Conservation (phyloP, 1,140 invertebrate species). For the Lasioglossum baleicum region DNA sequence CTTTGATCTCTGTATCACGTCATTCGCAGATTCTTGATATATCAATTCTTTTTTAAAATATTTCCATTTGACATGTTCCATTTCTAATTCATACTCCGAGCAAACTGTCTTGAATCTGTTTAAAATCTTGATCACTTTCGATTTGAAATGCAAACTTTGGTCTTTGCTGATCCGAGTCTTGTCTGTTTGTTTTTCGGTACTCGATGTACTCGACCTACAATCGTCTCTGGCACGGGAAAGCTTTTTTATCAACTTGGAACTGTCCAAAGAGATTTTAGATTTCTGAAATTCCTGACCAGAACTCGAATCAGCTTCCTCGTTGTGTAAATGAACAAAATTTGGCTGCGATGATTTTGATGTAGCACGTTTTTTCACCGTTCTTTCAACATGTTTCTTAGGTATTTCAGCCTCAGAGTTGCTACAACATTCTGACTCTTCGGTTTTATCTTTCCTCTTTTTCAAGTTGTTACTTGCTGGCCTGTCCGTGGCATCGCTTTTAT, state of each 20-base stretch:
- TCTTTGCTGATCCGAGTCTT: conserved; percentile 10
- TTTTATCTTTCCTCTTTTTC: background rate
- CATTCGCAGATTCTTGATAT: conserved; percentile 9
- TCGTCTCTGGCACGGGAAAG: background rate
- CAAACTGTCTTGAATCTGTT: conserved; percentile 44
- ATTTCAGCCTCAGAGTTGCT: background rate
- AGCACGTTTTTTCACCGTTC: too few species aligned
- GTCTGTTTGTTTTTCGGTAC: background rate
- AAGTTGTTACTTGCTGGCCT: background rate
- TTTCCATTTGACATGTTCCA: conserved; percentile 42
- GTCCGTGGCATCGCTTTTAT: background rate
- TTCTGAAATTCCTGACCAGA: conserved; percentile 63
- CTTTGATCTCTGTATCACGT: conserved; percentile 13
- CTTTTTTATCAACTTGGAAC: background rate
- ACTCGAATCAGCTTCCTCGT: conserved; percentile 43
- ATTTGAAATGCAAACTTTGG: conserved; percentile 19
- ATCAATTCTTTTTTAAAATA: conserved; percentile 40
- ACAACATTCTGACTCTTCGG: background rate
- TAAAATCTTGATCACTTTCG: conserved; percentile 14
- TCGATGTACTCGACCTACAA: background rate
- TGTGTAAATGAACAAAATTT: background rate
- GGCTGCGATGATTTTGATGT: background rate
- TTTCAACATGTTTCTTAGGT: background rate
- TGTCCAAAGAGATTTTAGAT: conserved; percentile 13
- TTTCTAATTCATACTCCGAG: conserved; percentile 43